Evolutionary conservation across 2,888 invertebrate genomes (phyloP), one percentile per base, ranked within the genome.

Genomic region (Drosophila ustulata): DNA sequence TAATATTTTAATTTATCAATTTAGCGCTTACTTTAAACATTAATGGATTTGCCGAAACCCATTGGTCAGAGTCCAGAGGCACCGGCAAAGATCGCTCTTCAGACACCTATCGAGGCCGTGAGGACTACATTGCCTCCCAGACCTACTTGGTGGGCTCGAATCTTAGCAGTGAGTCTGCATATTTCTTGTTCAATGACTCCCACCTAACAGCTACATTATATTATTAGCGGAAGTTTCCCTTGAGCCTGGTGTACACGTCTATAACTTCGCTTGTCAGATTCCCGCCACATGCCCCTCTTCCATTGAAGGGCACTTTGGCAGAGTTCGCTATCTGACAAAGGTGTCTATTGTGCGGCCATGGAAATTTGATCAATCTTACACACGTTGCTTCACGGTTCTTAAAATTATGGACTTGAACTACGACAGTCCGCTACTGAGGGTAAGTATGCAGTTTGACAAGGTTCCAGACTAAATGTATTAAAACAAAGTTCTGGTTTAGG

Each of bases 291-390:
- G 93, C 39, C 94, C 94, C 0, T 93, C 94, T 0, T 93, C 94
- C 0, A 93, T 93, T 74, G 94, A 94, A 68, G 93, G 93, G 0
- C 37, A 76, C 0, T 75, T 90, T 23, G 94, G 94, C 0, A 92
- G 93, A 71, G 91, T 94, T 25, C 90, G 95, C 3, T 95, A 95
- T 87, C 93, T 94, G 85, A 81, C 75, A 0, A 87, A 95, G 91
- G 96, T 96, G 4, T 94, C 94, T 0, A 92, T 98, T 23, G 96
- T 97, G 88, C 93, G 96, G 8, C 97, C 97, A 18, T 97, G 97
- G 96, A 97, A 96, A 89, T 96, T 96, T 90, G 96, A 98, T 92
- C 89, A 91, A 55, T 83, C 71, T 2, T 91, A 86, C 45, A 96
- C 96, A 90, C 94, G 94, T 82, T 95, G 95, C 4, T 97, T 98